phyloP scores from a whole-genome alignment of 2,113 vertebrate species.

The Leptobrachium leishanense region DNA sequence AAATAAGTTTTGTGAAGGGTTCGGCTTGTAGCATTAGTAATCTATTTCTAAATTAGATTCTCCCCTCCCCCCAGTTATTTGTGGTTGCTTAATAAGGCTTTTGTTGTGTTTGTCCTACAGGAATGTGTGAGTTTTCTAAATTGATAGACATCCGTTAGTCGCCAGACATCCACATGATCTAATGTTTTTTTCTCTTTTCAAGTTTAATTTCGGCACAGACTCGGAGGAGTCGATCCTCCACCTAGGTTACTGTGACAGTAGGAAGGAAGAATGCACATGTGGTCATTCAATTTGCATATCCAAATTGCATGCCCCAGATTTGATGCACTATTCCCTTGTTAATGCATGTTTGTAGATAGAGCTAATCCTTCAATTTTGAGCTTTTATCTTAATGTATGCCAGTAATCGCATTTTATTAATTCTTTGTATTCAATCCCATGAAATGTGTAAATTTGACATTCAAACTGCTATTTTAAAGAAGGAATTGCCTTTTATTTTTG shows the following conservation, averaged over 20 bases:
- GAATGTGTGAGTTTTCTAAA: conserved; percentile 50
- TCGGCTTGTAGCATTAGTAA: conserved; percentile 31
- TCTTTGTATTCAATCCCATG: too few species aligned
- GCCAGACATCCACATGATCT: conserved; percentile 49
- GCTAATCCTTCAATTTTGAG: not conserved
- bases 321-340: not conserved
- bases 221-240: conserved; percentile 44
- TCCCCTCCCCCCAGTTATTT: conserved; percentile 46
- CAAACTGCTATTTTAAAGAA: too few species aligned
- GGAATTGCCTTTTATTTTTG: too few species aligned
- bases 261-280: conserved; percentile 31
- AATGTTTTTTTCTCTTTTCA: conserved; percentile 47
- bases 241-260: conserved; percentile 40
- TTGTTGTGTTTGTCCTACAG: conserved; percentile 46
- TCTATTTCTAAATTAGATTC: conserved; percentile 35
- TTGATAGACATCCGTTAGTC: conserved; percentile 46
- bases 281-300: conserved; percentile 3
- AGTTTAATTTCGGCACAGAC: conserved; percentile 48
- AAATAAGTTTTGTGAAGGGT: conserved; percentile 19
- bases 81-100: conserved; percentile 49
- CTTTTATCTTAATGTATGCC: too few species aligned
- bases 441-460: too few species aligned
- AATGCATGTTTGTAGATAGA: not conserved
- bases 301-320: conserved; percentile 11
- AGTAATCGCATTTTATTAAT: too few species aligned